Conservation (phyloP, 2,113 vertebrate species). For the Nibea coibor region DNA sequence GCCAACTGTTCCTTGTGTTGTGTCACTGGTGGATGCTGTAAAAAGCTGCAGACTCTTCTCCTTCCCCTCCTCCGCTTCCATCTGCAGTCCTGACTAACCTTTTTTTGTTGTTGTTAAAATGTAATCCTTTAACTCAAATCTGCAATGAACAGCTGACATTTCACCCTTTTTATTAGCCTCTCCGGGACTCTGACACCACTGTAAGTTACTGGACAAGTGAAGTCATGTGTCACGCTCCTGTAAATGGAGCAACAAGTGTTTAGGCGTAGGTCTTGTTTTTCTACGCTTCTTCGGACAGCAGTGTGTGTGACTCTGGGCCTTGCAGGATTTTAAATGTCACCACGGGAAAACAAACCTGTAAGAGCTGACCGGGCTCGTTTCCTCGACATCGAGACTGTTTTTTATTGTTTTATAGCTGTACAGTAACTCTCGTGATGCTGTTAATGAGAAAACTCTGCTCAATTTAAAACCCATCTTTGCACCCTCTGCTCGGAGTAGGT, state of each 20-base stretch:
- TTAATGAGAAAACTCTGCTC: too few relatives aligned
- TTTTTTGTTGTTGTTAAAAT: conserved; percentile 58
- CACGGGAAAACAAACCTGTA: not conserved
- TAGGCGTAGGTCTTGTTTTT: conserved; percentile 15
- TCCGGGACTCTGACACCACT: conserved; percentile 54
- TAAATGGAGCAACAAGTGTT: conserved; percentile 35
- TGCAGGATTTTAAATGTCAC: conserved; percentile 17
- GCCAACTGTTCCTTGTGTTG: not conserved
- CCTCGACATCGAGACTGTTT: not conserved
- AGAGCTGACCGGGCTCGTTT: not conserved
- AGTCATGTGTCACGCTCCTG: conserved; percentile 46
- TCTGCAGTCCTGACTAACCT: not conserved
- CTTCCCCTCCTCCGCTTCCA: not conserved
- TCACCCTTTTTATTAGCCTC: conserved; percentile 65
- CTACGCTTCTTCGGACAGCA: not conserved
- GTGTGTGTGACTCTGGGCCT: not conserved
- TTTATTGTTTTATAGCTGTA: conserved; percentile 51
- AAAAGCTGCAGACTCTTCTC: not conserved
- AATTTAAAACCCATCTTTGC: not conserved
- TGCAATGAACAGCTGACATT: conserved; percentile 59
- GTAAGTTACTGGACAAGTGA: conserved; percentile 59
- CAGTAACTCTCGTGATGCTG: conserved; percentile 13
- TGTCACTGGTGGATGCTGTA: conserved; percentile 8
- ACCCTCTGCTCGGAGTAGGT: not conserved
- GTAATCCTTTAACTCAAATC: conserved; percentile 67